A percentile compares a stretch with the other conserved stretches of the same genome.
These are phyloP conservation scores for Drosophila borborema DNA, from an alignment of 2,888 invertebrate genomes.

Conservation along the genomic window DNA sequence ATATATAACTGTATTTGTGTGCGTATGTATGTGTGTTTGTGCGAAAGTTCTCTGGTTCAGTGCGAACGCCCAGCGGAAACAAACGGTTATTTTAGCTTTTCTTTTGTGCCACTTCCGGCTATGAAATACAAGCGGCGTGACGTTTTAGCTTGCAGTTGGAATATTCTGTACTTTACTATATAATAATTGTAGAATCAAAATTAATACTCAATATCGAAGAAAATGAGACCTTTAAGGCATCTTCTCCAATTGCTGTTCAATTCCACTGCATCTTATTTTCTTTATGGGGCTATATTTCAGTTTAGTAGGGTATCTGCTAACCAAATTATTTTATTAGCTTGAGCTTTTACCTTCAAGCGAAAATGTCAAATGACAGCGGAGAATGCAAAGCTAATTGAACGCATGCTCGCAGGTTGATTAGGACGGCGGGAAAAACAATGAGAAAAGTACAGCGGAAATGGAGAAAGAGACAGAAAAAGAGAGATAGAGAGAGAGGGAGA, in stretches of 20 bases:
- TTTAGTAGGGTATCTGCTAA: neutral
- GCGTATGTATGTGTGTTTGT: conserved; percentile 23
- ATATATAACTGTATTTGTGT: conserved; percentile 1
- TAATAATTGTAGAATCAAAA: neutral
- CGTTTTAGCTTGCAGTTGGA: conserved; percentile 42
- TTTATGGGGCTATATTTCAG: too few relatives aligned
- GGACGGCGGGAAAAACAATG: neutral
- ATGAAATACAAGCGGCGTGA: conserved; percentile 73
- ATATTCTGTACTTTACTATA: neutral
- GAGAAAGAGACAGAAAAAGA: neutral
- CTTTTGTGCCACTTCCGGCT: conserved; percentile 64
- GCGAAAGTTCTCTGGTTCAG: conserved; percentile 34
- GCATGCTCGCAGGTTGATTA: conserved; percentile 50
- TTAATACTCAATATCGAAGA: too few relatives aligned
- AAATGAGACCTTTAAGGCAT: too few relatives aligned
- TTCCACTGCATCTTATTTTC: neutral
- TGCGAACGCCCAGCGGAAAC: conserved; percentile 63
- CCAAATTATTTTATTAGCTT: neutral
- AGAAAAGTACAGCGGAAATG: neutral
- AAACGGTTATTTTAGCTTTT: conserved; percentile 66
- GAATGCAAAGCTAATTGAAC: conserved; percentile 60
- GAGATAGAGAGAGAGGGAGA: neutral
- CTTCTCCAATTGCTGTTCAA: neutral
- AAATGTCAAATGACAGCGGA: conserved; percentile 54
- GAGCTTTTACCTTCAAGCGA: conserved; percentile 7